Conservation (phyloP, 2,888 invertebrate species). For the Microdon myrmicae region DNA sequence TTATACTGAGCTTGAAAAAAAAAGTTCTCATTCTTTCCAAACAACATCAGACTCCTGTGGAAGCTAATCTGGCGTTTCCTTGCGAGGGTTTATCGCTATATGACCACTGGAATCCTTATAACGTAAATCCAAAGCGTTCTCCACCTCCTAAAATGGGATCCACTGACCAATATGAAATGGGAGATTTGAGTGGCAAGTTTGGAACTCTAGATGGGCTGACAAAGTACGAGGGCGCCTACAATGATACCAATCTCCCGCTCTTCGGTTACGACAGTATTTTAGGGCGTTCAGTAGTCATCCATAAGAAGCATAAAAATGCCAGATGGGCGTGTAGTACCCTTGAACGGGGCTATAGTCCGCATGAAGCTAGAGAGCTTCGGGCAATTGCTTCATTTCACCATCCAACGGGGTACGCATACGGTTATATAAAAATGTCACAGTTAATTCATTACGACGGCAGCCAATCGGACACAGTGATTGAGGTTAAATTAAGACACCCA, state of each 20-base stretch:
- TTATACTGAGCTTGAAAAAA: too few relatives aligned
- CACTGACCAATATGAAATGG: conserved; percentile 86
- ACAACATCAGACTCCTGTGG: conserved; percentile 84
- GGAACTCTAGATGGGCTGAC: conserved; percentile 77
- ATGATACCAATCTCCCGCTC: conserved; percentile 84
- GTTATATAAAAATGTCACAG: conserved; percentile 89
- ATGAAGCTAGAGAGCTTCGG: conserved; percentile 85
- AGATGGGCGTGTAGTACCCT: conserved; percentile 88
- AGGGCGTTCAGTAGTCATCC: conserved; percentile 87
- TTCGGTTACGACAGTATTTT: conserved; percentile 84
- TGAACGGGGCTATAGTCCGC: conserved; percentile 87
- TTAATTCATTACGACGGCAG: conserved; percentile 87
- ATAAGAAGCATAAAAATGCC: conserved; percentile 73
- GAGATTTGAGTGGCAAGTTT: conserved; percentile 87
- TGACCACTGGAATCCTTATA: conserved; percentile 87
- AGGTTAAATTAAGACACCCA: conserved; percentile 88
- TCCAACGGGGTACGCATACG: conserved; percentile 81
- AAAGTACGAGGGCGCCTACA: conserved; percentile 72
- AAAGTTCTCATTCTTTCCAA: conserved; percentile 49
- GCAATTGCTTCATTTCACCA: conserved; percentile 93
- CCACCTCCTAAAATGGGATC: conserved; percentile 76
- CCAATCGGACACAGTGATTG: conserved; percentile 88
- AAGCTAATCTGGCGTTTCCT: conserved; percentile 85
- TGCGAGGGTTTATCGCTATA: conserved; percentile 85
- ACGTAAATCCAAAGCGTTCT: conserved; percentile 73